Conservation (phyloP, 2,888 invertebrate species). For the Ophion costatus region DNA sequence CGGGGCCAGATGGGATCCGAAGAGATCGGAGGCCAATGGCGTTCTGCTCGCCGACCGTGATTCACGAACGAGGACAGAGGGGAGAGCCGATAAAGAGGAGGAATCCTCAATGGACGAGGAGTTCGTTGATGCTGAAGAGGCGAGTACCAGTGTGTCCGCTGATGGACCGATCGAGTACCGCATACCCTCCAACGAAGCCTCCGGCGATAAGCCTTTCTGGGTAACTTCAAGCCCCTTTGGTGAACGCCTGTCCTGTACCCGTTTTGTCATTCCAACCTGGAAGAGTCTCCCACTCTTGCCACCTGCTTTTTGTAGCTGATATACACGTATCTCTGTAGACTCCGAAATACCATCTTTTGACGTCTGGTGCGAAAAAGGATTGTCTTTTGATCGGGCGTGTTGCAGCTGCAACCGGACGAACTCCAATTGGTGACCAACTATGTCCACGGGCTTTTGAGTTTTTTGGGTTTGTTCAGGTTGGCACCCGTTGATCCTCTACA, state of each 20-base stretch:
- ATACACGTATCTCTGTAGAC: conserved; percentile 18
- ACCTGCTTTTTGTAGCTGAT: not conserved
- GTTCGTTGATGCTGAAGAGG: conserved; percentile 74
- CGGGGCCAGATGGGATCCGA: conserved; percentile 9
- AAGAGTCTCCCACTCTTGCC: not conserved
- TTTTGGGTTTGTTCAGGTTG: not conserved
- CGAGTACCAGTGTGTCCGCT: conserved; percentile 68
- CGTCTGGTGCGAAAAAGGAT: not conserved
- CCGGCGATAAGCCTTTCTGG: conserved; percentile 79
- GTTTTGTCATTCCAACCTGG: not conserved
- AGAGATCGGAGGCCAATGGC: conserved; percentile 45
- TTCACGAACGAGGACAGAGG: conserved; percentile 60
- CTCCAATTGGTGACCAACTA: not conserved
- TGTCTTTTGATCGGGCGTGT: not conserved
- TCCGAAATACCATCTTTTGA: not conserved
- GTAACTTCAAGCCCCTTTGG: conserved; percentile 73
- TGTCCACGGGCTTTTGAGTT: not conserved
- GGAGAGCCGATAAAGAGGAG: conserved; percentile 66
- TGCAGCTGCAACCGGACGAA: not conserved
- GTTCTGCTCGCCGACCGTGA: conserved; percentile 59
- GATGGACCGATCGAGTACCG: conserved; percentile 77
- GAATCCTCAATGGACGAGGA: conserved; percentile 75
- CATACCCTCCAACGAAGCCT: conserved; percentile 76
- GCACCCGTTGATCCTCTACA: not conserved
- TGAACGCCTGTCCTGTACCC: conserved; percentile 7